Conservation (phyloP, 1,140 invertebrate genomes). For the Philopotamus ludificatus region DNA sequence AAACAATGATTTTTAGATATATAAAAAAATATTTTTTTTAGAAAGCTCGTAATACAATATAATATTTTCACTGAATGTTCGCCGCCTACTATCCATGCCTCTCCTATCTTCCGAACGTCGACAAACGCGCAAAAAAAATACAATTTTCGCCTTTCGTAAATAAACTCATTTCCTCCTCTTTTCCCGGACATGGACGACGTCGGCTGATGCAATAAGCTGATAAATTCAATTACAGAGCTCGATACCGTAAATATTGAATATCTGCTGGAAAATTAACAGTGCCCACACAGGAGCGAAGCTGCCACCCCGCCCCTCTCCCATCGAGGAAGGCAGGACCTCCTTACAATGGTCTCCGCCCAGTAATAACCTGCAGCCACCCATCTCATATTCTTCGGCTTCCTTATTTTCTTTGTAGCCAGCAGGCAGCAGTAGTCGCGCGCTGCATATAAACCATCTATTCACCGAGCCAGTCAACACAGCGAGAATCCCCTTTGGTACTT, state of each 20-base stretch:
- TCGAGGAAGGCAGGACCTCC: not conserved
- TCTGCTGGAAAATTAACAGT: constrained; percentile 15
- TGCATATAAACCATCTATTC: constrained; percentile 20
- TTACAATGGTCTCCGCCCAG: not conserved
- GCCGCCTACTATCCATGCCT: no score
- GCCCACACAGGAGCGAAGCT: not conserved
- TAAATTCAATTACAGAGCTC: constrained; percentile 16
- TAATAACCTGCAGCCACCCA: constrained; percentile 10
- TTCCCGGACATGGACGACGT: not conserved
- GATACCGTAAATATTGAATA: constrained; percentile 16
- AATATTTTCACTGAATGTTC: no score
- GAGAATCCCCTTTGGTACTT: not conserved
- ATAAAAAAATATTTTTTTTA: no score
- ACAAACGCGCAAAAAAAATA: no score
- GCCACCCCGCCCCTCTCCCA: not conserved
- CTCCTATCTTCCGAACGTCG: no score
- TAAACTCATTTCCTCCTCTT: no score
- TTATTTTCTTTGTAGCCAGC: constrained; percentile 16
- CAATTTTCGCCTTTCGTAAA: no score
- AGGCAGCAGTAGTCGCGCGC: constrained; percentile 3
- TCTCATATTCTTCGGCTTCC: constrained; percentile 14
- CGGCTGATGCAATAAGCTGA: not conserved
- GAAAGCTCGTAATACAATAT: no score
- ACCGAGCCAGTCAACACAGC: not conserved
- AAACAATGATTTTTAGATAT: no score